Percentiles rank a stretch among this genome's conserved stretches.
Evolutionary conservation across 2,113 vertebrate species (phyloP).

Genomic region (Bambusicola thoracicus): DNA sequence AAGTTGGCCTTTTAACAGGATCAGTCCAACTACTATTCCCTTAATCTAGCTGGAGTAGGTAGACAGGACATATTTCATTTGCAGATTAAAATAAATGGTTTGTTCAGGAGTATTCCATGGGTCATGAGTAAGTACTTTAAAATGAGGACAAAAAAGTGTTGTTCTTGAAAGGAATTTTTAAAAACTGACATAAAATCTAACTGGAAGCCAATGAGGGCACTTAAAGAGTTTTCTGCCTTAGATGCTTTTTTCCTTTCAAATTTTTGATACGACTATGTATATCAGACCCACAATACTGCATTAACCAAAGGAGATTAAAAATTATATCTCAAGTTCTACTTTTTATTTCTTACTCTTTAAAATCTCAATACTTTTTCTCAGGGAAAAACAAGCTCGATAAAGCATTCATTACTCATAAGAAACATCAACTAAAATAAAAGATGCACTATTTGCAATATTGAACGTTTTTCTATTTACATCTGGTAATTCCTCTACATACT

Average conservation of each 20-base stretch:
- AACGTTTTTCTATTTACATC: background rate
- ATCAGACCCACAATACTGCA: background rate
- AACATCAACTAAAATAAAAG: background rate
- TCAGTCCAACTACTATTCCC: background rate
- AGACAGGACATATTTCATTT: background rate
- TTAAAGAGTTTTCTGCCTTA: background rate
- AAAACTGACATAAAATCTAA: background rate
- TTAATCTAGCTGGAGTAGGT: background rate
- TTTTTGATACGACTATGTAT: background rate
- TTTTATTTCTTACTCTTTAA: background rate
- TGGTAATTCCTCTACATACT: background rate
- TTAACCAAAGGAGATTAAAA: background rate
- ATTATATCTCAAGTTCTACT: background rate
- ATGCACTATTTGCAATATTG: background rate
- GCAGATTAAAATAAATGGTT: background rate
- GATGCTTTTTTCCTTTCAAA: background rate
- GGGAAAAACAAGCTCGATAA: background rate
- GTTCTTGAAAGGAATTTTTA: background rate
- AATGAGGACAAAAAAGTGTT: background rate
- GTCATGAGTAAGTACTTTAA: background rate
- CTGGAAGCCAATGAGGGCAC: background rate
- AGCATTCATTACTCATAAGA: background rate
- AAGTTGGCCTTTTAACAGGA: background rate
- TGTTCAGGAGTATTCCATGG: background rate
- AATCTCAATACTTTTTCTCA: background rate